Evolutionary conservation across 2,113 vertebrate species (phyloP).

Genomic region (Rallus limicola): DNA sequence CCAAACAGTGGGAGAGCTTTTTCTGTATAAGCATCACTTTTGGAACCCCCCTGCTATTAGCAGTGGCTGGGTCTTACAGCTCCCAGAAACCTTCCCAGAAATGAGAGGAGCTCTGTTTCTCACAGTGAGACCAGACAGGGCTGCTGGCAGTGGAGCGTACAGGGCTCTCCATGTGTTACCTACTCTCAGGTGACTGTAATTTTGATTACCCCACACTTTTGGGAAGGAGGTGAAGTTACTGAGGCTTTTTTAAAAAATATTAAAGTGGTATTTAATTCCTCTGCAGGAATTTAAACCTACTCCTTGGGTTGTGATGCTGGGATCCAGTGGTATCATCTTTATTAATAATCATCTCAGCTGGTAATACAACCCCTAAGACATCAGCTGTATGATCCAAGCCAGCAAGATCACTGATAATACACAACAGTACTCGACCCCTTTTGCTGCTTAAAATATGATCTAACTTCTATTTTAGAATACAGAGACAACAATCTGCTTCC

Average conservation of each 20-base stretch:
- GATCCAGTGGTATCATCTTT: neutral
- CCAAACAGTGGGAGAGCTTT: neutral
- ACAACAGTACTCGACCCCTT: neutral
- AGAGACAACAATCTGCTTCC: neutral
- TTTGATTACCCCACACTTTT: neutral
- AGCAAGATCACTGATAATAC: neutral
- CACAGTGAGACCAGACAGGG: neutral
- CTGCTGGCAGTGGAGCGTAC: neutral
- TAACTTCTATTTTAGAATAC: neutral
- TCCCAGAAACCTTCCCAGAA: neutral
- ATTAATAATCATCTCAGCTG: neutral
- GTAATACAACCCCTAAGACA: neutral
- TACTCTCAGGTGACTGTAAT: neutral
- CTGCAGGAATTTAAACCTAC: neutral
- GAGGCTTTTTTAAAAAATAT: too few relatives aligned
- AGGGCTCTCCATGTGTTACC: neutral
- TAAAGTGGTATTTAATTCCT: too few relatives aligned
- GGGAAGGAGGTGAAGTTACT: neutral
- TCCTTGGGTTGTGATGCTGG: neutral
- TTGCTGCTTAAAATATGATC: neutral
- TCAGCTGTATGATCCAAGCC: neutral
- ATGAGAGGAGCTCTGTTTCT: neutral
- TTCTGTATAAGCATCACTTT: neutral
- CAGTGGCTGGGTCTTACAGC: neutral
- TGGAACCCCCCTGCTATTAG: neutral